phyloP scores from a whole-genome alignment of 1,140 invertebrate species.

The Diorhabda carinulata region DNA sequence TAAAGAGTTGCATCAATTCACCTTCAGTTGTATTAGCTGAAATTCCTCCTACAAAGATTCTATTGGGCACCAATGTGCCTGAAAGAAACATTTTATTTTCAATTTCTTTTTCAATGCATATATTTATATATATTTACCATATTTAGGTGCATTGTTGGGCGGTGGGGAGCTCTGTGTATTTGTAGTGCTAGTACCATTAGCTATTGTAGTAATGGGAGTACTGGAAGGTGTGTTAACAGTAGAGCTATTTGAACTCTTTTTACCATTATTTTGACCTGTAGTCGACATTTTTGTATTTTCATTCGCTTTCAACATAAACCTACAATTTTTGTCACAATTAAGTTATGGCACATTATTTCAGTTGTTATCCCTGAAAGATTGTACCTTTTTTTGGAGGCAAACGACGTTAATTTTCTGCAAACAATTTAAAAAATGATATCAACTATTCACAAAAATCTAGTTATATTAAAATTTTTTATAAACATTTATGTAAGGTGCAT shows the following conservation, averaged over 20 bases:
- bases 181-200: conserved; percentile 13
- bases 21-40: conserved; percentile 80
- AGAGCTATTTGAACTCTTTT: conserved; percentile 38
- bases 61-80: conserved; percentile 82
- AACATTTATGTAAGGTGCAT: too few relatives aligned
- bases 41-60: conserved; percentile 94
- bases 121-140: conserved; percentile 25
- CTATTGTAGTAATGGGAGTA: conserved; percentile 27
- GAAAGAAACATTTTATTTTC: conserved; percentile 15
- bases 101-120: neutral
- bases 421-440: neutral
- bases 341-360: conserved; percentile 20
- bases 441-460: too few relatives aligned
- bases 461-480: too few relatives aligned
- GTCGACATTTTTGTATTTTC: conserved; percentile 29
- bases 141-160: conserved; percentile 36
- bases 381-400: conserved; percentile 7
- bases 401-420: conserved; percentile 16
- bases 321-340: conserved; percentile 25
- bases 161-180: conserved; percentile 23
- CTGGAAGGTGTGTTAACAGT: conserved; percentile 37
- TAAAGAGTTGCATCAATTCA: conserved; percentile 78
- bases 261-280: conserved; percentile 29
- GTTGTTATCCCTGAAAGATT: conserved; percentile 23
- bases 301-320: conserved; percentile 21